Evolutionary conservation across 2,113 vertebrate genomes (phyloP).

Genomic region (Aix galericulata): DNA sequence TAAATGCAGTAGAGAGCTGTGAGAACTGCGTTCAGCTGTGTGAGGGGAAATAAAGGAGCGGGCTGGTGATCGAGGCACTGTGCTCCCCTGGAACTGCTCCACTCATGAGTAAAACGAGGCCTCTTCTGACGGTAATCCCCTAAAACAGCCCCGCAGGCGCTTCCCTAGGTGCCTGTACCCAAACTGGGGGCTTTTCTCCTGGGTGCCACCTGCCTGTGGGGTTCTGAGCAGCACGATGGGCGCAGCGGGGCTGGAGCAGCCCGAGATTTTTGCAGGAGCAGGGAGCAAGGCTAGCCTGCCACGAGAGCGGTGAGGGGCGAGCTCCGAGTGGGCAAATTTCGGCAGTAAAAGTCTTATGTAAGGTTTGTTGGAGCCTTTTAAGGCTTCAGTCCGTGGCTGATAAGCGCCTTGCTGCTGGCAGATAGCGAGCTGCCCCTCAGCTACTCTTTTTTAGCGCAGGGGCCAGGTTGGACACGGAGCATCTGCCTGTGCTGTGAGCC

Average conservation of each 20-base stretch:
- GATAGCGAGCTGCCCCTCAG: background rate
- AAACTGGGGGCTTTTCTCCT: background rate
- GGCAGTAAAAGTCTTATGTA: slow-evolving; percentile 62
- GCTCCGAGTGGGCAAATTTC: slow-evolving; percentile 1
- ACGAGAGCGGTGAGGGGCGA: background rate
- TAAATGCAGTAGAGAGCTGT: background rate
- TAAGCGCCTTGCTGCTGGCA: slow-evolving; percentile 1
- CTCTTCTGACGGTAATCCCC: background rate
- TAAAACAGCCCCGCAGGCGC: background rate
- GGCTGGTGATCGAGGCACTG: background rate
- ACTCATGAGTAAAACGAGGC: background rate
- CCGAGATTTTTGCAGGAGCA: background rate
- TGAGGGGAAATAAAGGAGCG: background rate
- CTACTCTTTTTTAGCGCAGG: background rate
- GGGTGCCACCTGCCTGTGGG: background rate
- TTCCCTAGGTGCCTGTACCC: background rate
- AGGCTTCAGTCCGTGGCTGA: slow-evolving; percentile 1
- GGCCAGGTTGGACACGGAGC: background rate
- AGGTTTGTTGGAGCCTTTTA: slow-evolving; percentile 13
- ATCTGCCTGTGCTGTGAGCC: background rate
- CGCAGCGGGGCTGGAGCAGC: background rate
- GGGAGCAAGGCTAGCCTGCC: background rate
- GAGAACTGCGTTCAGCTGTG: too few species aligned
- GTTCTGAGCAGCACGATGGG: background rate
- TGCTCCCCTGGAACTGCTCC: background rate